Evolutionary conservation across 2,888 invertebrate genomes (phyloP).

Genomic region (Arrhopalites spinosus): DNA sequence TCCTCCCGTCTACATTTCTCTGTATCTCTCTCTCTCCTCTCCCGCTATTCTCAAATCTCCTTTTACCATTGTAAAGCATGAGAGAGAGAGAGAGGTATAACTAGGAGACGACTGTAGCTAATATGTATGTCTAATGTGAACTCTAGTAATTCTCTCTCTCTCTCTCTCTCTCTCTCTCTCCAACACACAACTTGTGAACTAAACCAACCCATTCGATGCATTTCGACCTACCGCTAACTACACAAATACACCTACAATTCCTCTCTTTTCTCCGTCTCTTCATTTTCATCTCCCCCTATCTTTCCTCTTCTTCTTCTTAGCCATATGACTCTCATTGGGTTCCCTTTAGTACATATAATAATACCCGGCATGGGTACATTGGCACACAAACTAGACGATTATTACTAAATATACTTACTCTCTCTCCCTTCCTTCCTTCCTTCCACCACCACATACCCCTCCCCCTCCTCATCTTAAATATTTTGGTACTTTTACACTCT

Average conservation of each 20-base stretch:
- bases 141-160: neutral
- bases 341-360: no score
- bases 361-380: no score
- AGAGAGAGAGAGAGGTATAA: neutral
- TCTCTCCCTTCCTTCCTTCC: neutral
- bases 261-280: neutral
- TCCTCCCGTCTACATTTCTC: neutral
- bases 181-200: neutral
- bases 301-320: neutral
- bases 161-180: neutral
- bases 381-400: neutral
- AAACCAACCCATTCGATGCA: constrained; percentile 1
- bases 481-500: constrained; percentile 4
- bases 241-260: constrained; percentile 18
- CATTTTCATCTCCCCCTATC: neutral
- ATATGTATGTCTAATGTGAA: neutral
- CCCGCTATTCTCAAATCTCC: neutral
- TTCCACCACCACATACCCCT: neutral
- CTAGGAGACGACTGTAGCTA: neutral
- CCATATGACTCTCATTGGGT: no score
- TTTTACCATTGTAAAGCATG: neutral
- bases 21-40: neutral
- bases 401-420: neutral
- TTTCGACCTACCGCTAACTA: constrained; percentile 27
- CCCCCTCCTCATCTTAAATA: neutral